Conservation (phyloP, 2,888 invertebrate species). For the Cremastobaeus sp. region DNA sequence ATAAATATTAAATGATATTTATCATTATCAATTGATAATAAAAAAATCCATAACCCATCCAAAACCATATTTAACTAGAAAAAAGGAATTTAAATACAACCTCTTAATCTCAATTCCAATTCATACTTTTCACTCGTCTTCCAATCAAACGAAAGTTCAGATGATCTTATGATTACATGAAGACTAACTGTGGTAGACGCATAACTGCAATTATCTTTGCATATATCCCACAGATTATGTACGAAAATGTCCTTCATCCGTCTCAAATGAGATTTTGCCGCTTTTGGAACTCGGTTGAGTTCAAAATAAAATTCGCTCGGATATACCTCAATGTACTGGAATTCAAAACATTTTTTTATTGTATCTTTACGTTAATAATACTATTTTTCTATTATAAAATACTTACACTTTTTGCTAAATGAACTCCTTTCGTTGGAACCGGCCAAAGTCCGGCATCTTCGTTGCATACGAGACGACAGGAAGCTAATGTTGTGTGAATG, state of each 20-base stretch:
- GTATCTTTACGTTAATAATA: too few species aligned
- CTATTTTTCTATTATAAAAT: not conserved
- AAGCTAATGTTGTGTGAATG: constrained; percentile 64
- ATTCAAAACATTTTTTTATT: too few species aligned
- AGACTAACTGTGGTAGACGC: constrained; percentile 81
- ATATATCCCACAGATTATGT: constrained; percentile 81
- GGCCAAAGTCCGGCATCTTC: constrained; percentile 68
- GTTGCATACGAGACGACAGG: constrained; percentile 69
- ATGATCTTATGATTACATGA: constrained; percentile 80
- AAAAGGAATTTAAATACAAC: too few species aligned
- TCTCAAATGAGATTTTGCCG: constrained; percentile 79
- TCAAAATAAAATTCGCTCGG: constrained; percentile 59
- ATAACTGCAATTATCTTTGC: constrained; percentile 80
- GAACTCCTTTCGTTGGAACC: constrained; percentile 64
- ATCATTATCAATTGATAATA: too few species aligned
- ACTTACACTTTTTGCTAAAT: constrained; percentile 64
- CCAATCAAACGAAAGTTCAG: constrained; percentile 81
- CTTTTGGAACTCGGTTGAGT: constrained; percentile 65
- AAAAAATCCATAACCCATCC: too few species aligned
- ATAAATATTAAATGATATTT: too few species aligned
- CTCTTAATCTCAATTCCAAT: constrained; percentile 81
- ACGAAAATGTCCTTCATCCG: constrained; percentile 81
- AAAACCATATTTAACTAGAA: too few species aligned
- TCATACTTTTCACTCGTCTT: constrained; percentile 85
- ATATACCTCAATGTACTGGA: constrained; percentile 68